phyloP scores from a whole-genome alignment of 92 coral and sea anemone species.

The Blastomussa wellsi region DNA sequence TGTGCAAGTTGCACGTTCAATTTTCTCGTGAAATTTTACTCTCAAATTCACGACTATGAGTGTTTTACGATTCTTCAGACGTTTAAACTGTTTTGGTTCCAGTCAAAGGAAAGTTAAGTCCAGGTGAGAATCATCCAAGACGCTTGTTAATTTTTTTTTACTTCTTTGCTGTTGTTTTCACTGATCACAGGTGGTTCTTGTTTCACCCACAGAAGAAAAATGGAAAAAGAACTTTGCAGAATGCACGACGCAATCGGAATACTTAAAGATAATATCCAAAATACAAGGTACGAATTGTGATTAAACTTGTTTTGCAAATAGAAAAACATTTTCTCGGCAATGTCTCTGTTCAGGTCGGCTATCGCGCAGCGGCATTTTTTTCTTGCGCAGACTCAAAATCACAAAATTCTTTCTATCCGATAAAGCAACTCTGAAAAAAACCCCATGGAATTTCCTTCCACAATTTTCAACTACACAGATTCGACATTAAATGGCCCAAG shows the following conservation, averaged over 20 bases:
- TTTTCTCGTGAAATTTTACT: not conserved
- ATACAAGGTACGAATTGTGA: not conserved
- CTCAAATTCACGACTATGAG: constrained; percentile 7
- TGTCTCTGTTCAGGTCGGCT: not conserved
- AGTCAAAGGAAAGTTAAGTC: constrained; percentile 1
- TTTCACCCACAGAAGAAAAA: not conserved
- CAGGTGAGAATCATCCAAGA: not conserved
- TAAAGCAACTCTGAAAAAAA: too few species aligned
- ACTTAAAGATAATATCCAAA: not conserved
- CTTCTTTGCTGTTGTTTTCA: not conserved
- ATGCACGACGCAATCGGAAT: not conserved
- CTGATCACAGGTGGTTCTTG: not conserved
- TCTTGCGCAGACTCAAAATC: too few species aligned
- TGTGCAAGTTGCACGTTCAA: not conserved
- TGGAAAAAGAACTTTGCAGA: not conserved
- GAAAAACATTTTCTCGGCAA: not conserved
- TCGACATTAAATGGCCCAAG: not conserved
- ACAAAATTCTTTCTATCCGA: too few species aligned
- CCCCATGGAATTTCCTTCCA: too few species aligned
- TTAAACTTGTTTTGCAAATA: not conserved
- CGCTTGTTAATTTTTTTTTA: not conserved
- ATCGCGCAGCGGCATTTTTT: too few species aligned
- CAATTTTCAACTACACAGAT: not conserved
- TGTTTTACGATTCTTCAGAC: constrained; percentile 19
- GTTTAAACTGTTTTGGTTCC: constrained; percentile 19